Evolutionary conservation across 2,888 invertebrate genomes (phyloP).

Genomic region (Coleophora deauratella): DNA sequence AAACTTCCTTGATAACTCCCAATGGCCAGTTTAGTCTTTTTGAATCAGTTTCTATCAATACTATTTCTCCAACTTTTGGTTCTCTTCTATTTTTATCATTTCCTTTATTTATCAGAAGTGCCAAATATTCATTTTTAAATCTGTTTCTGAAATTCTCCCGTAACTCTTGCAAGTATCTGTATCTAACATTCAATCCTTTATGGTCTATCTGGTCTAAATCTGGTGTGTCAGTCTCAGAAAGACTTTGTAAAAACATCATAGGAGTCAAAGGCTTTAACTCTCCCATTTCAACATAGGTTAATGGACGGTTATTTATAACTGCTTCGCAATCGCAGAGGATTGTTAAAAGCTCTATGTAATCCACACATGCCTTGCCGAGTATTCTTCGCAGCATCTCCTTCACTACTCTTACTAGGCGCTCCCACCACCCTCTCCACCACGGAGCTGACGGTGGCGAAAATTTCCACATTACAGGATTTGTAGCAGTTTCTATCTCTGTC

Average conservation of each 20-base stretch:
- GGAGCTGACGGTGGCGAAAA: slow-evolving; percentile 41
- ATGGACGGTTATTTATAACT: slow-evolving; percentile 9
- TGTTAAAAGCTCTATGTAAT: slow-evolving; percentile 6
- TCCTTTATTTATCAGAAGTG: too few species aligned
- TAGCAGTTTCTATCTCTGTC: slow-evolving; percentile 1
- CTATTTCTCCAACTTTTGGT: too few species aligned
- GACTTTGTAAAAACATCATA: not conserved
- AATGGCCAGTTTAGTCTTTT: too few species aligned
- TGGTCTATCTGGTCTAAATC: slow-evolving; percentile 1
- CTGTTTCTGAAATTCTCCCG: slow-evolving; percentile 2
- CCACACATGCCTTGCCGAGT: slow-evolving; percentile 24
- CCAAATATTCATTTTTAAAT: too few species aligned
- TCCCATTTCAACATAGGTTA: too few species aligned
- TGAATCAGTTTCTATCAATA: too few species aligned
- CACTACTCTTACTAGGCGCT: slow-evolving; percentile 35
- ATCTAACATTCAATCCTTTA: not conserved
- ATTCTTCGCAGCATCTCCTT: slow-evolving; percentile 33
- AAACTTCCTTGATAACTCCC: too few species aligned
- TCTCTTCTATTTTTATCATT: too few species aligned
- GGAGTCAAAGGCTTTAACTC: slow-evolving; percentile 1
- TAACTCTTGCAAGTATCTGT: not conserved
- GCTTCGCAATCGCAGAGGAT: slow-evolving; percentile 13
- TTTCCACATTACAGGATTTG: slow-evolving; percentile 21
- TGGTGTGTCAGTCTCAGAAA: not conserved
- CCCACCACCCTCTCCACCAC: slow-evolving; percentile 55